Evolutionary conservation across 2,113 vertebrate species (phyloP).

Genomic region (Psilopogon haemacephalus): DNA sequence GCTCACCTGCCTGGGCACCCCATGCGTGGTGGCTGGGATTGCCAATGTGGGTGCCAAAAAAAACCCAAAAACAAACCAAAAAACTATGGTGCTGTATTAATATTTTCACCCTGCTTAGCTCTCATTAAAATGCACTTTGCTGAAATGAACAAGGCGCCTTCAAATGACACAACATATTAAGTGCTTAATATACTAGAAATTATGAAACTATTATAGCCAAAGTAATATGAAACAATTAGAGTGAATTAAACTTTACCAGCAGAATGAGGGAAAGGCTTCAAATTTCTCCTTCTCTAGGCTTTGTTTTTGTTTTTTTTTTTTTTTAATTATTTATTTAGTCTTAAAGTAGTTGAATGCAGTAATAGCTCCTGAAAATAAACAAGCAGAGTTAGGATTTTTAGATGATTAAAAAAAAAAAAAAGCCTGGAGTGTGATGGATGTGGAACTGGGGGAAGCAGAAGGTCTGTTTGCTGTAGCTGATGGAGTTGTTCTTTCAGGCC

Average conservation of each 20-base stretch:
- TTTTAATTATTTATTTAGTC: not conserved
- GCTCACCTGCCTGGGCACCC: not conserved
- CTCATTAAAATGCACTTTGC: conserved; percentile 87
- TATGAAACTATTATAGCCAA: conserved; percentile 79
- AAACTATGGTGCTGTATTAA: conserved; percentile 58
- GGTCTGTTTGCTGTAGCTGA: not conserved
- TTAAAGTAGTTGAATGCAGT: conserved; percentile 20
- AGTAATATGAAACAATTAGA: conserved; percentile 82
- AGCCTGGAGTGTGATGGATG: not conserved
- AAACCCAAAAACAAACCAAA: too few species aligned
- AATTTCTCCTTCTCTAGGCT: not conserved
- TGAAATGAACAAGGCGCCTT: conserved; percentile 80
- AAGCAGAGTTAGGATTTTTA: conserved; percentile 33
- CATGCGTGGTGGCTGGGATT: fast-evolving
- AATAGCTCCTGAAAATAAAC: conserved; percentile 37
- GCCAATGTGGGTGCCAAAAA: not conserved
- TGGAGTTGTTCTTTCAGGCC: conserved; percentile 44
- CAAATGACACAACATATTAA: conserved; percentile 86
- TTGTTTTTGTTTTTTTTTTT: not conserved
- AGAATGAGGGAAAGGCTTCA: conserved; percentile 68
- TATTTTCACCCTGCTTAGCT: conserved; percentile 80
- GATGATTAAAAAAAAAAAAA: conserved; percentile 53
- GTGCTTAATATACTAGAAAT: conserved; percentile 88
- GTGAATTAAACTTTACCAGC: conserved; percentile 74
- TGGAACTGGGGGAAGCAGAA: not conserved